phyloP scores from a whole-genome alignment of 2,113 vertebrate genomes.

The Cynoglossus semilaevis region DNA sequence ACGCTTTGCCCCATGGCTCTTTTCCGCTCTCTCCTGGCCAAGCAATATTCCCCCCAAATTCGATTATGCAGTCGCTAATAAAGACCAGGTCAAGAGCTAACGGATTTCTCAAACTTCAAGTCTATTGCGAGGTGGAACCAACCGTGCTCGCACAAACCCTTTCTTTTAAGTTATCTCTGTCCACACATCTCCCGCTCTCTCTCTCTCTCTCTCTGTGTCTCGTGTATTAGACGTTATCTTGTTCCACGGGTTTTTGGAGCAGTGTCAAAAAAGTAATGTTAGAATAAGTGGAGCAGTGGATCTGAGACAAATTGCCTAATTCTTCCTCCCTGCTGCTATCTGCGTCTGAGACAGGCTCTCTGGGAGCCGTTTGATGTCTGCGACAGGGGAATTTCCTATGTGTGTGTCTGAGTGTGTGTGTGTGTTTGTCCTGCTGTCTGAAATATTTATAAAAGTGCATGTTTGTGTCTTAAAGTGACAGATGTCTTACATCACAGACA shows the following conservation, averaged over 20 bases:
- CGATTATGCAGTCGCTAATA: slow-evolving; percentile 93
- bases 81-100: slow-evolving; percentile 86
- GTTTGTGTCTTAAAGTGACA: background rate
- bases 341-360: slow-evolving; percentile 40
- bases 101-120: slow-evolving; percentile 58
- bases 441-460: background rate
- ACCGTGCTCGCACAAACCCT: slow-evolving; percentile 25
- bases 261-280: slow-evolving; percentile 51
- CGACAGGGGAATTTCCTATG: slow-evolving; percentile 50
- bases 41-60: slow-evolving; percentile 83
- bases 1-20: slow-evolving; percentile 73
- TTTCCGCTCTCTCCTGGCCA: slow-evolving; percentile 80
- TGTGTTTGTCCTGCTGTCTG: slow-evolving; percentile 29
- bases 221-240: slow-evolving; percentile 54
- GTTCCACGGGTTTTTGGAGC: slow-evolving; percentile 45
- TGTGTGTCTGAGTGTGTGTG: slow-evolving; percentile 27
- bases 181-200: slow-evolving; percentile 48
- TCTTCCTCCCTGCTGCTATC: slow-evolving; percentile 58
- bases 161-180: slow-evolving; percentile 53
- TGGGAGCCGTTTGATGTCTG: slow-evolving; percentile 50
- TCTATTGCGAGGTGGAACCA: slow-evolving; percentile 23
- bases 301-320: slow-evolving; percentile 73
- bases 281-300: slow-evolving; percentile 48
- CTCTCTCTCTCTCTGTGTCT: too few relatives aligned
- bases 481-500: background rate